Conservation (phyloP, 2,797 vertebrate species). For the Ibycter americanus region DNA sequence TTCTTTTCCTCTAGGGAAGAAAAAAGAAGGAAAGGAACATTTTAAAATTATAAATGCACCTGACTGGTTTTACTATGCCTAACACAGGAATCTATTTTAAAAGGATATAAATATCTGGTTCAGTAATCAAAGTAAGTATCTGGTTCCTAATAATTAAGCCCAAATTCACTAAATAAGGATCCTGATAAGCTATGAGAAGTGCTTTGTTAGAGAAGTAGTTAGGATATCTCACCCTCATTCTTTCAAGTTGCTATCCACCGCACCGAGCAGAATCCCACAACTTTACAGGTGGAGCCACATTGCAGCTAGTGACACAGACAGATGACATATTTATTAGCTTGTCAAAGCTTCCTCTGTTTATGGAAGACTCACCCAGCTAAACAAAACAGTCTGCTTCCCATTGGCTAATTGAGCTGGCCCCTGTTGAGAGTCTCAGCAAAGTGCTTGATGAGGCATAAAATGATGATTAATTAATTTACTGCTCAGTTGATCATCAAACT, state of each 20-base stretch:
- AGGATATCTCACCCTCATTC: neutral
- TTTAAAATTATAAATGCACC: neutral
- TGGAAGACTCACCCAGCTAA: conserved; percentile 87
- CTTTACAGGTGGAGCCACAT: conserved; percentile 85
- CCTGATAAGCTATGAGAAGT: neutral
- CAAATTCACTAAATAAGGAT: neutral
- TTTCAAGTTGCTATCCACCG: conserved; percentile 72
- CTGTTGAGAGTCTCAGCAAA: conserved; percentile 88
- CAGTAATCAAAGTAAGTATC: neutral
- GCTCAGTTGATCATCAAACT: conserved; percentile 98
- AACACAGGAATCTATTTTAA: neutral
- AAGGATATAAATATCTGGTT: neutral
- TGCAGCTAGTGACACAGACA: conserved; percentile 87
- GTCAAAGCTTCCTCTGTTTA: conserved; percentile 87
- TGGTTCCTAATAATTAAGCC: neutral
- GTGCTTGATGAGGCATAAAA: conserved; percentile 99
- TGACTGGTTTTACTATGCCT: neutral
- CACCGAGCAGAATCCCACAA: conserved; percentile 72
- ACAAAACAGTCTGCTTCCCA: conserved; percentile 92
- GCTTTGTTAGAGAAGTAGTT: conserved; percentile 30
- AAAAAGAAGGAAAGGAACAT: neutral
- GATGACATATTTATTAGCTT: conserved; percentile 98
- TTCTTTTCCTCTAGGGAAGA: neutral
- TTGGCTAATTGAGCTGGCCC: conserved; percentile 90
- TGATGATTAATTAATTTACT: conserved; percentile 99